Percentiles rank a stretch among this genome's conserved stretches.
Evolutionary conservation across 2,113 vertebrate genomes (phyloP).

Genomic region (Aldabrachelys gigantea): DNA sequence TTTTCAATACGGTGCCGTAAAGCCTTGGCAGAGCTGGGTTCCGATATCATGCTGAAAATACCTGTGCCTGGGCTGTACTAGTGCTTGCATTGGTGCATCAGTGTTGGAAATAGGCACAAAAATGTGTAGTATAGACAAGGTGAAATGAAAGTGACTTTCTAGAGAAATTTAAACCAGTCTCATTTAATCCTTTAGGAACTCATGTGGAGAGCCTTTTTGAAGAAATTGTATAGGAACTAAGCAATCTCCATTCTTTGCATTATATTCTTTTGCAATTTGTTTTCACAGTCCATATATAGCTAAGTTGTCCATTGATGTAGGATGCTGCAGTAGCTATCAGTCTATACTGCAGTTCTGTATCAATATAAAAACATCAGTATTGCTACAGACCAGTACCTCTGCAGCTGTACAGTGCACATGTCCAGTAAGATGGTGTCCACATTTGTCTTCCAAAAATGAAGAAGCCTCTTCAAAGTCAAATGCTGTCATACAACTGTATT

Average conservation of each 20-base stretch:
- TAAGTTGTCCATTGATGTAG: accelerated
- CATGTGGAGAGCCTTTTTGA: not conserved
- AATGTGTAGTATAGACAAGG: not conserved
- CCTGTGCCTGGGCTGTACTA: not conserved
- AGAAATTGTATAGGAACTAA: not conserved
- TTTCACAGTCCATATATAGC: not conserved
- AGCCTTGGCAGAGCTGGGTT: not conserved
- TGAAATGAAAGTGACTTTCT: not conserved
- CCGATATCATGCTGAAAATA: not conserved
- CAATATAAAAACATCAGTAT: accelerated
- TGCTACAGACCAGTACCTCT: not conserved
- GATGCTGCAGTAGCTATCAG: accelerated
- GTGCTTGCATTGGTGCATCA: not conserved
- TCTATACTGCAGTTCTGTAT: accelerated
- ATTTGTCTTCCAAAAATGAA: not conserved
- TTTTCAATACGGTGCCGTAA: not conserved
- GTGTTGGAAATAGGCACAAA: not conserved
- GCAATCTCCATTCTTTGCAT: not conserved
- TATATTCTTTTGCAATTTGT: not conserved
- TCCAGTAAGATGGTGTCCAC: not conserved
- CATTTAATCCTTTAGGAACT: not conserved
- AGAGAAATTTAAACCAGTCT: not conserved
- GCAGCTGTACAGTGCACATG: accelerated
- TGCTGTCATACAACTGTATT: not conserved
- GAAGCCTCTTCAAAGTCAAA: not conserved